Percentiles rank a stretch among this genome's conserved stretches.
Evolutionary conservation across 2,888 invertebrate species (phyloP).

Genomic region (Chrysolina americana): DNA sequence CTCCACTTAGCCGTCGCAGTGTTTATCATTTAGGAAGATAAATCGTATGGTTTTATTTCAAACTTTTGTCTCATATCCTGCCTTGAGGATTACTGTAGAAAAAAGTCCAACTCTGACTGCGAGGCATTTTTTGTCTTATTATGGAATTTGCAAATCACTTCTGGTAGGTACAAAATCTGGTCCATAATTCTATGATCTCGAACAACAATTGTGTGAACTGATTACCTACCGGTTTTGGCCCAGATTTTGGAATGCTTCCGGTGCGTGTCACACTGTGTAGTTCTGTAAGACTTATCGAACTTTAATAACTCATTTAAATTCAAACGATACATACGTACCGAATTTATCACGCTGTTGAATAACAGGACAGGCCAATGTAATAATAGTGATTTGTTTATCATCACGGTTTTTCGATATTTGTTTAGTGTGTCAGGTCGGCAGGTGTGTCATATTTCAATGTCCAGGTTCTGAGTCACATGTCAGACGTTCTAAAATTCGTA

Average conservation of each 20-base stretch:
- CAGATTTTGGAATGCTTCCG: conserved; percentile 6
- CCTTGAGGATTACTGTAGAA: no score
- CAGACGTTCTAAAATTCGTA: neutral
- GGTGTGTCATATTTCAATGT: conserved; percentile 17
- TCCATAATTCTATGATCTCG: neutral
- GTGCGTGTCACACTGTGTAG: neutral
- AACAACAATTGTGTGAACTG: neutral
- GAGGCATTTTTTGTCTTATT: no score
- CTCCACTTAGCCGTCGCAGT: no score
- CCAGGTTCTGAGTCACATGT: conserved; percentile 7
- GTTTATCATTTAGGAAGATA: no score
- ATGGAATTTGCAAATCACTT: no score
- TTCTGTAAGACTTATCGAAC: neutral
- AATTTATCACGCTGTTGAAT: conserved; percentile 15
- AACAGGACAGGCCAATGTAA: conserved; percentile 18
- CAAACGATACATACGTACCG: neutral
- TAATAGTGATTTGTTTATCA: conserved; percentile 12
- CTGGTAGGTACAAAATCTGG: neutral
- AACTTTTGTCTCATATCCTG: no score
- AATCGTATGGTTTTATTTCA: no score
- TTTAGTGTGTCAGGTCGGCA: conserved; percentile 18
- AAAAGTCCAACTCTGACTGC: no score
- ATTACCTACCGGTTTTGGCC: conserved; percentile 1
- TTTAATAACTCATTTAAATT: conserved; percentile 17
- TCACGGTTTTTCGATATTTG: neutral